Conservation (phyloP, 2,797 vertebrate genomes). For the Rhincodon typus region DNA sequence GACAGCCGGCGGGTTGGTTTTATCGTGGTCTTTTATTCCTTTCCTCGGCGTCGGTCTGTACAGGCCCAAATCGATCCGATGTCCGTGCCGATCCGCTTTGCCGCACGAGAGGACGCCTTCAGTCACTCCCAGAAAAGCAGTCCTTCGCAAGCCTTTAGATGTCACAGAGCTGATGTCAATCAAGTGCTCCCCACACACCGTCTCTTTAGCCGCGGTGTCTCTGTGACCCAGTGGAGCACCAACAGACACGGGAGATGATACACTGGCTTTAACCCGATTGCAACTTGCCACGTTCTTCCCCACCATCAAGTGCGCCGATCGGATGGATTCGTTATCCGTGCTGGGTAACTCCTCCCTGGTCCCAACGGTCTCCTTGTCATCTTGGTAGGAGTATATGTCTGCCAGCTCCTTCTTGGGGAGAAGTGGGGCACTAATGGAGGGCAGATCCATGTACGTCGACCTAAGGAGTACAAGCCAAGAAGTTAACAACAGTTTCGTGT, state of each 20-base stretch:
- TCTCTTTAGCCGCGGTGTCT: background rate
- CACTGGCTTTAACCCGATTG: background rate
- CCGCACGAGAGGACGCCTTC: background rate
- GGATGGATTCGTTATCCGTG: slow-evolving; percentile 51
- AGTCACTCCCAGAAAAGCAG: background rate
- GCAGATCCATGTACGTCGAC: slow-evolving; percentile 69
- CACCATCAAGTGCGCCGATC: slow-evolving; percentile 40
- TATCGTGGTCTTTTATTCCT: background rate
- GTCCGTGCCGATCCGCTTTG: background rate
- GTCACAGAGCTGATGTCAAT: background rate
- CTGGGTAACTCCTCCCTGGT: slow-evolving; percentile 51
- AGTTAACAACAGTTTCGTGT: background rate
- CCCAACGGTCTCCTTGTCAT: slow-evolving; percentile 49
- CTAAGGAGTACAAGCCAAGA: slow-evolving; percentile 49
- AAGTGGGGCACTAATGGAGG: slow-evolving; percentile 48
- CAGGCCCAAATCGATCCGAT: background rate
- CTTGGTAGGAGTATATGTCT: slow-evolving; percentile 48
- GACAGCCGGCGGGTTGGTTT: background rate
- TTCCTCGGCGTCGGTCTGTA: too few species aligned
- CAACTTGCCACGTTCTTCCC: background rate
- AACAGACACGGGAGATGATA: background rate
- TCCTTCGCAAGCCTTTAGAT: background rate
- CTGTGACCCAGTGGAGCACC: too few species aligned
- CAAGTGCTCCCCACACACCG: background rate
- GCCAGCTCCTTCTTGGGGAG: slow-evolving; percentile 55